Percentiles rank a stretch among this genome's conserved stretches.
phyloP scores from a whole-genome alignment of 2,797 vertebrate genomes.

The Bryconaethiops microstoma region DNA sequence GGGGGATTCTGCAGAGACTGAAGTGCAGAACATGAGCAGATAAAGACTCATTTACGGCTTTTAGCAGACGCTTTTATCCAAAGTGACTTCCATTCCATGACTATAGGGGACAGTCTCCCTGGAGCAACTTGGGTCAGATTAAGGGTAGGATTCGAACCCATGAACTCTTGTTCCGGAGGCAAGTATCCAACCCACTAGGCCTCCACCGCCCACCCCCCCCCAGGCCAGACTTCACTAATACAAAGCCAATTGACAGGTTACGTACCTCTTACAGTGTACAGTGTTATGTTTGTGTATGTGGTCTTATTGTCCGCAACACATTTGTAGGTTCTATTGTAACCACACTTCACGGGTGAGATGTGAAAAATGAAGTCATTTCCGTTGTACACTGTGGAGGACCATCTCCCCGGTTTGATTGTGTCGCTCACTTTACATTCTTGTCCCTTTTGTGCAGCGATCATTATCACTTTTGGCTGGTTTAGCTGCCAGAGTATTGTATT shows the following conservation, averaged over 20 bases:
- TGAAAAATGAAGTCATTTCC: constrained; percentile 39
- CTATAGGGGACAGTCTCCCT: no score
- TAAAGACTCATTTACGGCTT: no score
- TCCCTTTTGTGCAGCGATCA: constrained; percentile 1
- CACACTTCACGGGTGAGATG: constrained; percentile 53
- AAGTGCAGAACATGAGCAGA: no score
- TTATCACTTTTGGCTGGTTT: background rate
- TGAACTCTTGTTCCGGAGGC: no score
- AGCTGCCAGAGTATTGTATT: rapidly evolving
- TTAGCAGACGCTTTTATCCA: no score
- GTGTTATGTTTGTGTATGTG: constrained; percentile 2
- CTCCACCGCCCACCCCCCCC: no score
- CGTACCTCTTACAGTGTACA: constrained; percentile 46
- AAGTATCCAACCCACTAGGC: no score
- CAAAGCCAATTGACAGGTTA: background rate
- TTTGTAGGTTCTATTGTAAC: constrained; percentile 36
- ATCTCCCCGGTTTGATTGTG: background rate
- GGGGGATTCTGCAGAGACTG: constrained; percentile 48
- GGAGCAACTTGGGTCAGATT: no score
- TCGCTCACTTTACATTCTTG: background rate
- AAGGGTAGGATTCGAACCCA: no score
- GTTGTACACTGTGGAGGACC: constrained; percentile 23
- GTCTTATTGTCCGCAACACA: background rate
- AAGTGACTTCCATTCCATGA: no score
- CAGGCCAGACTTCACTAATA: no score